These are phyloP conservation scores for Formica selysi DNA, from an alignment of 1,140 invertebrate species.

Conservation along the genomic window DNA sequence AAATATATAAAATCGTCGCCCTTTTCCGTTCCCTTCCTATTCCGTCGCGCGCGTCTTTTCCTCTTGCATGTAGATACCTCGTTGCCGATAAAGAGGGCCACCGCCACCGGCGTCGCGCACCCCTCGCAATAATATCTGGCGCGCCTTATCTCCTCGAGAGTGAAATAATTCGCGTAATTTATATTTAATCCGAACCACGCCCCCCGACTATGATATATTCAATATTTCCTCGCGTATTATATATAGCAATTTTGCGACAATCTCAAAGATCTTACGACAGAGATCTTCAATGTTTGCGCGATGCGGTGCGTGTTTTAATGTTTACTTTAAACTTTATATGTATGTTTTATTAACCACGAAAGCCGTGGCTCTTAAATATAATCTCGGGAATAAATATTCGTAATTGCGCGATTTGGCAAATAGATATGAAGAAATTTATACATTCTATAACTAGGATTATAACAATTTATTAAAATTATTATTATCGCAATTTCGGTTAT, in stretches of 20 bases:
- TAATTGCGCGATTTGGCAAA: background rate
- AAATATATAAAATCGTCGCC: conserved; percentile 39
- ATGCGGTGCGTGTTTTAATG: background rate
- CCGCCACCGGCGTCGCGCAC: background rate
- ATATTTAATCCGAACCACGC: conserved; percentile 39
- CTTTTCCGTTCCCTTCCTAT: background rate
- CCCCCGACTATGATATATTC: background rate
- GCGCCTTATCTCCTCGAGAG: conserved; percentile 13
- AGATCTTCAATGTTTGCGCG: background rate
- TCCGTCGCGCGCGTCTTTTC: no score
- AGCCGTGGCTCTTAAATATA: background rate
- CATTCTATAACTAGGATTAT: background rate
- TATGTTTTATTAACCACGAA: background rate
- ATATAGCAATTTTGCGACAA: conserved; percentile 25
- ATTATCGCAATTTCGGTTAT: background rate
- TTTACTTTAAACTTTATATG: background rate
- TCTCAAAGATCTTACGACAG: background rate
- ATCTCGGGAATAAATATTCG: background rate
- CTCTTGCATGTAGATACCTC: conserved; percentile 54
- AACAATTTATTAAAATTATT: no score
- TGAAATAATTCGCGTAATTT: conserved; percentile 49
- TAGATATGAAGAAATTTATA: background rate
- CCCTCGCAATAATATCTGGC: conserved; percentile 10
- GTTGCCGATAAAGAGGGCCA: conserved; percentile 27
- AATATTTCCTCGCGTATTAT: conserved; percentile 42